These are phyloP conservation scores for Hetaerina americana DNA, from an alignment of 1,140 invertebrate species.

Conservation along the genomic window DNA sequence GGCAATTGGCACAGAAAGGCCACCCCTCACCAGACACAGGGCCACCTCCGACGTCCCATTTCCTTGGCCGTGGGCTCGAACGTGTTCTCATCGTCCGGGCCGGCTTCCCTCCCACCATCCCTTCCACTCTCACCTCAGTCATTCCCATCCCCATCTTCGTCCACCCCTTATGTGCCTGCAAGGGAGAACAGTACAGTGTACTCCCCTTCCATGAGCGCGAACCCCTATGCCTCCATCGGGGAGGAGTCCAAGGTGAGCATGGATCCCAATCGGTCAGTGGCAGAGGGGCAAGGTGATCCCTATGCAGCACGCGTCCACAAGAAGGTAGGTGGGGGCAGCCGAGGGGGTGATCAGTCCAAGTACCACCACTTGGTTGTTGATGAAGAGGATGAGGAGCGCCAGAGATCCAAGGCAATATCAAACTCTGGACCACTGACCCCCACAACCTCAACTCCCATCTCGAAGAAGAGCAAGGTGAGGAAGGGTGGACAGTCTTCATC, in stretches of 20 bases:
- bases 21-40: slow-evolving; percentile 10
- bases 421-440: slow-evolving; percentile 6
- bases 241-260: not conserved
- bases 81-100: not conserved
- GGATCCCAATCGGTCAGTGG: not conserved
- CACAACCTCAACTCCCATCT: slow-evolving; percentile 15
- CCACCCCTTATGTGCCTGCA: not conserved
- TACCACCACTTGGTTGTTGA: slow-evolving; percentile 37
- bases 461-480: slow-evolving; percentile 17
- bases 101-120: not conserved
- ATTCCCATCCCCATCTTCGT: not conserved
- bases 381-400: not conserved
- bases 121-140: not conserved
- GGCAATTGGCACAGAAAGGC: slow-evolving; percentile 12
- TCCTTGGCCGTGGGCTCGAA: not conserved
- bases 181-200: not conserved
- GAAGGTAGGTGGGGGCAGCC: slow-evolving; percentile 11
- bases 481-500: slow-evolving; percentile 15
- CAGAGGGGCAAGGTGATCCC: not conserved
- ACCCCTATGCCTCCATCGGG: not conserved
- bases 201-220: not conserved
- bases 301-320: not conserved
- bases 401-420: slow-evolving; percentile 1
- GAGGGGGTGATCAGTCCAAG: slow-evolving; percentile 33
- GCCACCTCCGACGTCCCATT: not conserved